Evolutionary conservation across 2,113 vertebrate genomes (phyloP).

Genomic region (Limnothrissa miodon): DNA sequence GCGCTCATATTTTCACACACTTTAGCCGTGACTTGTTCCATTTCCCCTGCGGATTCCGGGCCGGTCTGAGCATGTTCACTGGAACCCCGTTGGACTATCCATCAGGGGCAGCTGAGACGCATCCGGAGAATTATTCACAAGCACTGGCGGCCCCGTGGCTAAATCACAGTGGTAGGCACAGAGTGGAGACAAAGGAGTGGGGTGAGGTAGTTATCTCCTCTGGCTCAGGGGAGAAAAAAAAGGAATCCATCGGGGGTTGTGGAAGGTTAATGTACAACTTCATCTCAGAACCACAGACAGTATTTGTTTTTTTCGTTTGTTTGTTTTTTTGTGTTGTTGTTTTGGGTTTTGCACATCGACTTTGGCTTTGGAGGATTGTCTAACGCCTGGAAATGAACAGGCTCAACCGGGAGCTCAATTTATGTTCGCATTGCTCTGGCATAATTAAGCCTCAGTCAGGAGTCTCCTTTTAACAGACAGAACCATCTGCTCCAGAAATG

Average conservation of each 20-base stretch:
- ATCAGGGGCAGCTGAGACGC: conserved; percentile 13
- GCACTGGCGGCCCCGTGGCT: not conserved
- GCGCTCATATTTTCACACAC: conserved; percentile 37
- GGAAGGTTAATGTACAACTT: not conserved
- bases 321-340: no score
- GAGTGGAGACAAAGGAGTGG: not conserved
- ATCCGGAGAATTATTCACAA: conserved; percentile 18
- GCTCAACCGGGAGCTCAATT: not conserved
- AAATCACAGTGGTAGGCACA: not conserved
- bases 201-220: not conserved
- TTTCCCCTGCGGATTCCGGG: not conserved
- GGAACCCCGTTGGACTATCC: not conserved
- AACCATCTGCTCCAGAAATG: not conserved
- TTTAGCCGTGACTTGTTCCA: not conserved
- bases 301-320: not conserved
- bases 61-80: conserved; percentile 11
- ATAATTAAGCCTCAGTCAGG: conserved; percentile 8
- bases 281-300: not conserved
- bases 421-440: not conserved
- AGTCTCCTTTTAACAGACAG: not conserved
- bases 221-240: not conserved
- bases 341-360: not conserved
- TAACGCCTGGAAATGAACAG: not conserved
- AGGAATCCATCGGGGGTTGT: not conserved
- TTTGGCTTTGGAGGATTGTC: not conserved